Percentiles rank a stretch among this genome's conserved stretches.
These are phyloP conservation scores for Rhopalosiphum maidis DNA, from an alignment of 1,140 invertebrate species.

Conservation along the genomic window DNA sequence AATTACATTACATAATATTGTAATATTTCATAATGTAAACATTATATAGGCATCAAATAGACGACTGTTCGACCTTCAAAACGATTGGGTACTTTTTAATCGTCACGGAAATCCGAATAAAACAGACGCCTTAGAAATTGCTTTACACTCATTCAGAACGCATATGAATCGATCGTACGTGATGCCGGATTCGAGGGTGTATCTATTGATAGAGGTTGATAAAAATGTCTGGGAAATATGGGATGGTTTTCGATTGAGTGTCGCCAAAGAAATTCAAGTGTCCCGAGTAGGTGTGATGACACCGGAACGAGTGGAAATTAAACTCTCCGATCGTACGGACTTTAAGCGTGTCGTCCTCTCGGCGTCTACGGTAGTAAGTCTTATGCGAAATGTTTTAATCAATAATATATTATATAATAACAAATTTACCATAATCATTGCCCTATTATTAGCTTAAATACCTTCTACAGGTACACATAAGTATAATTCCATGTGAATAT, in stretches of 20 bases:
- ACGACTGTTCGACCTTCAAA: constrained; percentile 28
- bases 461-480: too few relatives aligned
- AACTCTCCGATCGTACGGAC: background rate
- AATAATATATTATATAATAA: background rate
- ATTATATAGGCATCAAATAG: constrained; percentile 15
- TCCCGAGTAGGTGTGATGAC: background rate
- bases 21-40: background rate
- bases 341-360: background rate
- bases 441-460: background rate
- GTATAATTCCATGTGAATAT: too few relatives aligned
- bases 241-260: constrained; percentile 14
- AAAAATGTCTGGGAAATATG: constrained; percentile 24
- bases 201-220: background rate
- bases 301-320: background rate
- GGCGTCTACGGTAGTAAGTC: constrained; percentile 12
- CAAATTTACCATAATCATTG: background rate
- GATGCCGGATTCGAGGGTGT: constrained; percentile 14
- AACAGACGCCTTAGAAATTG: background rate
- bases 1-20: background rate
- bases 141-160: background rate
- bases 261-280: background rate
- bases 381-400: background rate
- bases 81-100: constrained; percentile 10
- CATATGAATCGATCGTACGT: background rate
- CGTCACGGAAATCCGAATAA: background rate